Conservation (phyloP, 2,797 vertebrate genomes). For the Chaenodraco wilsoni region DNA sequence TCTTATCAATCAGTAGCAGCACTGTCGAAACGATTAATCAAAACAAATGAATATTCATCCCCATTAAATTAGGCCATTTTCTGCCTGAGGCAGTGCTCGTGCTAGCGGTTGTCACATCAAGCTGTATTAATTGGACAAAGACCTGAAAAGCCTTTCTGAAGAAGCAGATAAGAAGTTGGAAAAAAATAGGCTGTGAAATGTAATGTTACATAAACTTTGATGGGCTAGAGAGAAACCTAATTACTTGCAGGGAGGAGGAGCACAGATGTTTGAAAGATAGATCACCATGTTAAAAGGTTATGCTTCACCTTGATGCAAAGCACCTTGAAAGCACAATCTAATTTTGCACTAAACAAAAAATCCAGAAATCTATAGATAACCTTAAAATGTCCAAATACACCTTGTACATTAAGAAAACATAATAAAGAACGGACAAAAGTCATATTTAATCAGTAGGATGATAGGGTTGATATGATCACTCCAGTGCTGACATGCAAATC, state of each 20-base stretch:
- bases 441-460: constrained; percentile 1
- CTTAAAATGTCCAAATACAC: background rate
- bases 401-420: background rate
- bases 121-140: constrained; percentile 69
- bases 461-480: constrained; percentile 6
- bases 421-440: background rate
- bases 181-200: constrained; percentile 55
- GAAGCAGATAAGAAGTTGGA: constrained; percentile 67
- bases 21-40: constrained; percentile 63
- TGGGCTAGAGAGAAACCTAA: constrained; percentile 28
- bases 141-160: constrained; percentile 61
- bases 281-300: constrained; percentile 40
- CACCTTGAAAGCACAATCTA: constrained; percentile 25
- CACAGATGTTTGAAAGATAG: constrained; percentile 33
- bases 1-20: constrained; percentile 75
- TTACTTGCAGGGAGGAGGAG: constrained; percentile 30
- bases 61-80: constrained; percentile 74
- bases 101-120: constrained; percentile 61
- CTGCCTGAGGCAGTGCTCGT: constrained; percentile 63
- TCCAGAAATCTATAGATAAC: constrained; percentile 11
- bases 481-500: constrained; percentile 27
- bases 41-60: constrained; percentile 77
- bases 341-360: constrained; percentile 43
- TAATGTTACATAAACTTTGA: constrained; percentile 62
- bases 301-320: constrained; percentile 33